A percentile compares a stretch with the other conserved stretches of the same genome.
These are phyloP conservation scores for Tupaia tana DNA, from an alignment of 2,113 vertebrate species.

Conservation along the genomic window DNA sequence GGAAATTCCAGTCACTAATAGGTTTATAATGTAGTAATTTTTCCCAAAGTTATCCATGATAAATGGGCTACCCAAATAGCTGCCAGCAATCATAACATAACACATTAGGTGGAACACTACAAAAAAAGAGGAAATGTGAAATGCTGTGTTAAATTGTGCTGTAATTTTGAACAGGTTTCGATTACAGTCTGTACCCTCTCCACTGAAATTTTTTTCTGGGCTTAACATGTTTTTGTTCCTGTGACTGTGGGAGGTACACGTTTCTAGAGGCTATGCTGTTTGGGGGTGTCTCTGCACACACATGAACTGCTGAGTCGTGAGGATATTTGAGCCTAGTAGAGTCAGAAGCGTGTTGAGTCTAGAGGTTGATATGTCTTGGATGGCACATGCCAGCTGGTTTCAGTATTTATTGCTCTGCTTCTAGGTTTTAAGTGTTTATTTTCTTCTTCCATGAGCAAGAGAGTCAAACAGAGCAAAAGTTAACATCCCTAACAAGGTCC, in stretches of 20 bases:
- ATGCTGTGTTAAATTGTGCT: not conserved
- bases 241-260: not conserved
- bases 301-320: not conserved
- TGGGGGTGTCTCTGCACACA: not conserved
- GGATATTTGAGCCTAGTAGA: not conserved
- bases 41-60: not conserved
- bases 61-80: not conserved
- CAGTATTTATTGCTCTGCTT: not conserved
- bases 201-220: not conserved
- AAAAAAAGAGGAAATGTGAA: not conserved
- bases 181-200: not conserved
- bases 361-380: not conserved
- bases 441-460: no score
- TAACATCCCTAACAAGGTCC: no score
- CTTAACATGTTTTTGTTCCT: not conserved
- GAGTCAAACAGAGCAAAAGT: no score
- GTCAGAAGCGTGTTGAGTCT: not conserved
- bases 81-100: not conserved
- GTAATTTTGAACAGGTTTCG: not conserved
- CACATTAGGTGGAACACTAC: not conserved
- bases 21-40: not conserved
- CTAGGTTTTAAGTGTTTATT: no score
- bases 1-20: not conserved
- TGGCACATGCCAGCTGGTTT: not conserved
- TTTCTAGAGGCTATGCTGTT: accelerated